These are phyloP conservation scores for Telmatherina bonti DNA, from an alignment of 2,797 vertebrate genomes.

Conservation along the genomic window DNA sequence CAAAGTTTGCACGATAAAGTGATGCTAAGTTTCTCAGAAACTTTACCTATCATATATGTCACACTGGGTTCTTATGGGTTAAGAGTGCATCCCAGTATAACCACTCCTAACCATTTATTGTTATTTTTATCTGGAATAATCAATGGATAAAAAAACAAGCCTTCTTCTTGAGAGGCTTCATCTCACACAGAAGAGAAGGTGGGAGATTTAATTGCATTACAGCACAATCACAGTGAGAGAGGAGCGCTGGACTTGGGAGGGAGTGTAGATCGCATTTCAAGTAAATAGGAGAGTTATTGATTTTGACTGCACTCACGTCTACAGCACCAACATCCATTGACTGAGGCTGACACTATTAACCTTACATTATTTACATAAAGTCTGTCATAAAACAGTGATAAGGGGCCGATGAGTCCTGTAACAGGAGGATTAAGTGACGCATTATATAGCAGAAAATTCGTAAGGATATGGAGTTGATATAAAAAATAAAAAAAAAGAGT, in stretches of 20 bases:
- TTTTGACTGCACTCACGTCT: slow-evolving; percentile 67
- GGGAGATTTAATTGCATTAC: slow-evolving; percentile 68
- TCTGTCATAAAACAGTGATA: slow-evolving; percentile 25
- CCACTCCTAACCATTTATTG: slow-evolving; percentile 23
- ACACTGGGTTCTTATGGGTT: no score
- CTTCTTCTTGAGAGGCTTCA: slow-evolving; percentile 29
- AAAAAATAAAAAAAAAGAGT: slow-evolving; percentile 35
- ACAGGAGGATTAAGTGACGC: slow-evolving; percentile 8
- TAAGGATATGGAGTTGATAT: slow-evolving; percentile 41
- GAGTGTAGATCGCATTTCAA: slow-evolving; percentile 64
- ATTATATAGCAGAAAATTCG: slow-evolving; percentile 6
- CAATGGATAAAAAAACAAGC: background rate
- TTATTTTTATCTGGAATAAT: slow-evolving; percentile 51
- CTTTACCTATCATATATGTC: no score
- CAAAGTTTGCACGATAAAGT: no score
- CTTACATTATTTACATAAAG: slow-evolving; percentile 47
- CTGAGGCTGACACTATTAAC: slow-evolving; percentile 6
- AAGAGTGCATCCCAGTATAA: slow-evolving; percentile 13
- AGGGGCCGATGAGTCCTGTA: slow-evolving; percentile 15
- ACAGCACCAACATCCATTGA: slow-evolving; percentile 39
- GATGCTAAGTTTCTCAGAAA: no score
- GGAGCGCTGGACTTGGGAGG: slow-evolving; percentile 43
- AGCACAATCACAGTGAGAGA: slow-evolving; percentile 54
- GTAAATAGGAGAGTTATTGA: slow-evolving; percentile 74
- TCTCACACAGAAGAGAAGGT: slow-evolving; percentile 31